Evolutionary conservation across 2,797 vertebrate species (phyloP).

Genomic region (Falco concolor): DNA sequence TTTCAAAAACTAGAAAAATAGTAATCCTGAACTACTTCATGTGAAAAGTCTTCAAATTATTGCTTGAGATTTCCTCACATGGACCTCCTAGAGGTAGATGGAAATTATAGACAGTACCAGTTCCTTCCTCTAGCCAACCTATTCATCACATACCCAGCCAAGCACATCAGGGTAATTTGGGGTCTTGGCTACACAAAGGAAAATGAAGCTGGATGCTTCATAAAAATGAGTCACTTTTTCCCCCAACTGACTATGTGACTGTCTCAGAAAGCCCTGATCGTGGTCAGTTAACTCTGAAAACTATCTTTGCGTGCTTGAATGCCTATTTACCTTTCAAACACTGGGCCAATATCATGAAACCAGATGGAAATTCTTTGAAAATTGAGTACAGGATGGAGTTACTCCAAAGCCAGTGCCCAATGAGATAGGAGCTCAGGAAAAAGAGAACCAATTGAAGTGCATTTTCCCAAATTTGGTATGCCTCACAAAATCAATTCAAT

Average conservation of each 20-base stretch:
- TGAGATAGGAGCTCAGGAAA: not conserved
- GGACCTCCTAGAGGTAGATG: not conserved
- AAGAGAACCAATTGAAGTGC: not conserved
- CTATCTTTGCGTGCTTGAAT: not conserved
- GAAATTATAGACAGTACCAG: constrained; percentile 1
- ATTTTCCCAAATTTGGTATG: not conserved
- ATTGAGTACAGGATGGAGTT: not conserved
- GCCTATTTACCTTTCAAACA: constrained; percentile 28
- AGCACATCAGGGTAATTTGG: constrained; percentile 32
- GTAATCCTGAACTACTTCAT: not conserved
- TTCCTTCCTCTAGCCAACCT: not conserved
- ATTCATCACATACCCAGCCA: constrained; percentile 24
- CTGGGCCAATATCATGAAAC: not conserved
- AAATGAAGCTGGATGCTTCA: constrained; percentile 16
- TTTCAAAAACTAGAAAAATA: not conserved
- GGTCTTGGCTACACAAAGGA: constrained; percentile 6
- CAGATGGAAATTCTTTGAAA: constrained; percentile 24
- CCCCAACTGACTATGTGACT: not conserved
- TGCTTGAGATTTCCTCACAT: not conserved
- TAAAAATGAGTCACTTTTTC: constrained; percentile 23
- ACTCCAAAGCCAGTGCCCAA: not conserved
- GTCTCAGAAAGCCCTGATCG: not conserved
- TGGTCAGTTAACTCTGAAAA: not conserved
- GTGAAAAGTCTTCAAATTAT: not conserved
- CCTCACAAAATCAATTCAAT: not conserved